Evolutionary conservation across 2,888 invertebrate species (phyloP).

Genomic region (Eupithecia tripunctaria): DNA sequence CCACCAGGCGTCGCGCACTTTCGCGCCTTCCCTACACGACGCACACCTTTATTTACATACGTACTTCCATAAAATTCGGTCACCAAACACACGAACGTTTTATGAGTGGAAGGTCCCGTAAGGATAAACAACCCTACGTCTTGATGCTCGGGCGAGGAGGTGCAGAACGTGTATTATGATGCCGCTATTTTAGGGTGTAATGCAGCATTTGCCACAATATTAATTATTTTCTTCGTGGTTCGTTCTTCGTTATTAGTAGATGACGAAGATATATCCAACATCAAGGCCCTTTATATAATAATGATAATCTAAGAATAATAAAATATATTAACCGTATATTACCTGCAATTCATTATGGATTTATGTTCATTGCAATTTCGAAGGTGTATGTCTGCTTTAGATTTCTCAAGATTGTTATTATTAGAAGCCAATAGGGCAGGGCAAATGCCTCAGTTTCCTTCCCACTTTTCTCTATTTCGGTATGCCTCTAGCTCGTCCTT

Average conservation of each 20-base stretch:
- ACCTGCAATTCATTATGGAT: no score
- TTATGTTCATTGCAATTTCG: no score
- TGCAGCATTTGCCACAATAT: conserved; percentile 15
- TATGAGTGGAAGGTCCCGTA: conserved; percentile 65
- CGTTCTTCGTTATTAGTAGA: conserved; percentile 3
- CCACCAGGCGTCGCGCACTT: conserved; percentile 44
- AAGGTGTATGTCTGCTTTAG: no score
- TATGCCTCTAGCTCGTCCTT: no score
- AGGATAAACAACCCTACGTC: conserved; percentile 61
- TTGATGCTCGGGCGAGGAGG: conserved; percentile 55
- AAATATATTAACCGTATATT: no score
- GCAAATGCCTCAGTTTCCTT: no score
- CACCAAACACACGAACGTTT: conserved; percentile 60
- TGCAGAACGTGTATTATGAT: conserved; percentile 35
- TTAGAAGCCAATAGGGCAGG: no score
- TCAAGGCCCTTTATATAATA: neutral
- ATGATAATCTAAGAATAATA: neutral
- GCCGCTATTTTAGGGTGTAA: conserved; percentile 22
- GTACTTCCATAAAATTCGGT: conserved; percentile 69
- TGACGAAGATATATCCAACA: conserved; percentile 1
- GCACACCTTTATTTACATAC: conserved; percentile 79
- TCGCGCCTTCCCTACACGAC: conserved; percentile 49
- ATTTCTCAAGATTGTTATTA: no score
- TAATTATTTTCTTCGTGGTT: conserved; percentile 13
- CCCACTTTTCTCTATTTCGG: no score